Evolutionary conservation across 2,888 invertebrate genomes (phyloP).

Genomic region (Agapostemon virescens): DNA sequence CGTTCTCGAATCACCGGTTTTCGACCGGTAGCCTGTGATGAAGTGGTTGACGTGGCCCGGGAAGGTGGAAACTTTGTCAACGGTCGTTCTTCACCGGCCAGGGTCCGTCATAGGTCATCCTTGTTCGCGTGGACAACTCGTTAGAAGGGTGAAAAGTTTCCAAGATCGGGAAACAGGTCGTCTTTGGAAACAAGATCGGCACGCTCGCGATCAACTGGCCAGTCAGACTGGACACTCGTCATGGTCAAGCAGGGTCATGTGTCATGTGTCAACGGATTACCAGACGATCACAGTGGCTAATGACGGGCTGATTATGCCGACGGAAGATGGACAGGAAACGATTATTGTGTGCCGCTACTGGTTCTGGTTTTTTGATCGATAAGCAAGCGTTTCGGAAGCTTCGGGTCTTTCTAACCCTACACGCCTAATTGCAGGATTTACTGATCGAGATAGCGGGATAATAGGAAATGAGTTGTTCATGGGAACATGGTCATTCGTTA

Average conservation of each 20-base stretch:
- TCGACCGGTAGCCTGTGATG: conserved; percentile 29
- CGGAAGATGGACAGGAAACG: conserved; percentile 19
- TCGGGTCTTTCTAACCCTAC: background rate
- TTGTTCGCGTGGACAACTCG: conserved; percentile 67
- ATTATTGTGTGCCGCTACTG: conserved; percentile 21
- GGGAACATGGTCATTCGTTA: background rate
- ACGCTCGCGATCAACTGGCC: conserved; percentile 43
- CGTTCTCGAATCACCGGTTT: conserved; percentile 44
- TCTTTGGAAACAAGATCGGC: conserved; percentile 54
- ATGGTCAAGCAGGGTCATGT: conserved; percentile 54
- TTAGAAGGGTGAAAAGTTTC: conserved; percentile 57
- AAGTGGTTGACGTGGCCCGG: conserved; percentile 38
- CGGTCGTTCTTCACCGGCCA: conserved; percentile 59
- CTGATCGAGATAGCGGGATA: conserved; percentile 5
- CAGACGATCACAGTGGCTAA: conserved; percentile 70
- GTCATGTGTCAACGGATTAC: conserved; percentile 74
- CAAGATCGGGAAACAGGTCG: conserved; percentile 43
- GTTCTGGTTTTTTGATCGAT: conserved; percentile 34
- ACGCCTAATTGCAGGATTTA: conserved; percentile 9
- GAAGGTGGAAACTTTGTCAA: conserved; percentile 58
- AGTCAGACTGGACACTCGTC: conserved; percentile 26
- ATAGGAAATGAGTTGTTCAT: background rate
- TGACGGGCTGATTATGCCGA: conserved; percentile 52
- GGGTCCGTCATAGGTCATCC: conserved; percentile 55
- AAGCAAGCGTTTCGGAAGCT: conserved; percentile 21